These are phyloP conservation scores for Oryzias melastigma DNA, from an alignment of 2,113 vertebrate genomes.

Conservation along the genomic window DNA sequence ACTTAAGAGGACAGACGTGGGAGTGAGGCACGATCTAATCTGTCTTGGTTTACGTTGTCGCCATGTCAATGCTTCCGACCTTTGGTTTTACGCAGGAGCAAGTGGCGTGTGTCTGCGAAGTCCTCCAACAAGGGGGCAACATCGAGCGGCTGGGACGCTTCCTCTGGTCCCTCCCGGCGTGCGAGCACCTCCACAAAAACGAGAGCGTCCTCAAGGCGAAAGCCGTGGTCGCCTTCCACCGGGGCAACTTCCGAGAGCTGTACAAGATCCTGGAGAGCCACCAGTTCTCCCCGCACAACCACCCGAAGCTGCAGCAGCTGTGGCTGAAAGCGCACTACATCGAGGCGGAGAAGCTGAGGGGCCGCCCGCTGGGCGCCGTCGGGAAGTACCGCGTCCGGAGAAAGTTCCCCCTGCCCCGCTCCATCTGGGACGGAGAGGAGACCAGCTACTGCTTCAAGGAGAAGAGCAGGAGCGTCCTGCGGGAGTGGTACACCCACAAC, in stretches of 20 bases:
- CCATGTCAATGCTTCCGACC: slow-evolving; percentile 93
- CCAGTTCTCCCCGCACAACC: slow-evolving; percentile 91
- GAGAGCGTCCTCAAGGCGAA: slow-evolving; percentile 92
- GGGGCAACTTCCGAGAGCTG: slow-evolving; percentile 90
- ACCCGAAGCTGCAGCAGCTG: slow-evolving; percentile 89
- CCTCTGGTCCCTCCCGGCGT: slow-evolving; percentile 90
- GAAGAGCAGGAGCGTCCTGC: slow-evolving; percentile 86
- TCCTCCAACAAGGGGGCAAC: slow-evolving; percentile 91
- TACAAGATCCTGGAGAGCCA: slow-evolving; percentile 92
- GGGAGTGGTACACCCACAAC: slow-evolving; percentile 94
- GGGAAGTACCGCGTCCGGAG: slow-evolving; percentile 91
- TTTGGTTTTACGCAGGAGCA: slow-evolving; percentile 94
- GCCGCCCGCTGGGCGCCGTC: slow-evolving; percentile 89
- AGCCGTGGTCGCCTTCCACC: slow-evolving; percentile 89
- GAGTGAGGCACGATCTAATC: slow-evolving; percentile 56
- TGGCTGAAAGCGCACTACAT: slow-evolving; percentile 93
- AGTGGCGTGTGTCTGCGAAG: slow-evolving; percentile 91
- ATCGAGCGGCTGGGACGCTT: slow-evolving; percentile 91
- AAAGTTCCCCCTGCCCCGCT: slow-evolving; percentile 89
- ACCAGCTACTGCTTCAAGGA: slow-evolving; percentile 95
- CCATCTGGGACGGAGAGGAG: slow-evolving; percentile 93
- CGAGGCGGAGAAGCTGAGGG: slow-evolving; percentile 90
- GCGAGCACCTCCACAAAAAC: slow-evolving; percentile 92
- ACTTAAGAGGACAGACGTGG: slow-evolving; percentile 60
- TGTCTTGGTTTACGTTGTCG: slow-evolving; percentile 54